Percentiles rank a stretch among this genome's conserved stretches.
Conservation (phyloP, 1,140 invertebrate genomes). For the Drosophila punjabiensis region DNA sequence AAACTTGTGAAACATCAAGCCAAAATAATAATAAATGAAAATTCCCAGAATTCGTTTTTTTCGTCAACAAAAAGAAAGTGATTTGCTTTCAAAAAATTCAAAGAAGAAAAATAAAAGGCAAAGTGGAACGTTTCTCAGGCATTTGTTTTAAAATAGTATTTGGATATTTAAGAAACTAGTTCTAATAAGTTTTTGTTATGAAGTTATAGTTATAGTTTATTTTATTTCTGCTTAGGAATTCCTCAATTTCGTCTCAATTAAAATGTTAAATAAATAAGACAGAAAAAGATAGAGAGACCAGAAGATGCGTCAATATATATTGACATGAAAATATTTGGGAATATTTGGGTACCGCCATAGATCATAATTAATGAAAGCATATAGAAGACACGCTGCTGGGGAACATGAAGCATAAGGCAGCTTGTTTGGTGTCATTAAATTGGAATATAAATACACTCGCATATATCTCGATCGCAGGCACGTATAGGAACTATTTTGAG, state of each 20-base stretch:
- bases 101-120: no score
- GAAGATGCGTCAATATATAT: conserved; percentile 11
- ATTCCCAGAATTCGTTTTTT: conserved; percentile 2
- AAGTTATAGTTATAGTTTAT: not conserved
- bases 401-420: conserved; percentile 12
- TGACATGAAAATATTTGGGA: conserved; percentile 19
- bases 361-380: conserved; percentile 72
- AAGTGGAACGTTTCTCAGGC: not conserved
- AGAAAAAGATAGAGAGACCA: not conserved
- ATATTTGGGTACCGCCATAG: conserved; percentile 37
- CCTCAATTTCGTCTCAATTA: conserved; percentile 10
- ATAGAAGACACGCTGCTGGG: conserved; percentile 17
- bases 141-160: not conserved
- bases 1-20: conserved; percentile 6
- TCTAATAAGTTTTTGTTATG: not conserved
- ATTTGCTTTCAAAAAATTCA: not conserved
- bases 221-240: not conserved
- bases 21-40: conserved; percentile 8
- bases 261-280: conserved; percentile 14
- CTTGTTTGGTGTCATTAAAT: conserved; percentile 66
- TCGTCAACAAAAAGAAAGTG: conserved; percentile 3
- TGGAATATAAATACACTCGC: conserved; percentile 42
- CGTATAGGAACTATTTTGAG: conserved; percentile 51
- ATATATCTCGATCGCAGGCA: conserved; percentile 17
- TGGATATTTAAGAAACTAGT: not conserved